Evolutionary conservation across 2,888 invertebrate species (phyloP).

Genomic region (Tipula helvola): DNA sequence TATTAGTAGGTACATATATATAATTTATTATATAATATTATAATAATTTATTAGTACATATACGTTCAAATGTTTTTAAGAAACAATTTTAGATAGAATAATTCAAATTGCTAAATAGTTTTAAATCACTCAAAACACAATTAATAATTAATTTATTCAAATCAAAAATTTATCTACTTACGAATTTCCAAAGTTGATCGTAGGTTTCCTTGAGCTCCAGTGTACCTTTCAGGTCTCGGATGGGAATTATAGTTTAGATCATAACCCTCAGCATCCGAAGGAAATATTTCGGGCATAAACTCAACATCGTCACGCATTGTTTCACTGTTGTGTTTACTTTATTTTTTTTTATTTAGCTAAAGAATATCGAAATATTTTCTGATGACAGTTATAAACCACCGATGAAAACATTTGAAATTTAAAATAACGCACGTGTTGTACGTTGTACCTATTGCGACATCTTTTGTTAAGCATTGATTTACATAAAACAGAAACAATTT

Average conservation of each 20-base stretch:
- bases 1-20: too few relatives aligned
- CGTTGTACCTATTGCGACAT: not conserved
- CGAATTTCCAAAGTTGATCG: slow-evolving; percentile 24
- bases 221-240: not conserved
- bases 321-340: too few relatives aligned
- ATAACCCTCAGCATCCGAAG: not conserved
- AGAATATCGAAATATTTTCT: not conserved
- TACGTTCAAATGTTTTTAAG: too few relatives aligned
- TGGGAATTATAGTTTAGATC: not conserved
- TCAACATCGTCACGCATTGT: not conserved
- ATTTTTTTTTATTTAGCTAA: not conserved
- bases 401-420: not conserved
- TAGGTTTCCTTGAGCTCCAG: slow-evolving; percentile 15
- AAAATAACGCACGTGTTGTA: not conserved
- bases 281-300: not conserved
- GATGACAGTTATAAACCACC: not conserved
- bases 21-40: too few relatives aligned
- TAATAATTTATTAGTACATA: too few relatives aligned
- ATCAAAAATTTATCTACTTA: slow-evolving; percentile 14
- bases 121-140: too few relatives aligned
- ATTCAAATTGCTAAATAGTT: too few relatives aligned
- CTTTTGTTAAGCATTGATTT: not conserved
- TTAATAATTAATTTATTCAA: too few relatives aligned
- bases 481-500: not conserved
- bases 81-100: too few relatives aligned